Evolutionary conservation across 2,113 vertebrate species (phyloP).

Genomic region (Psophia crepitans): DNA sequence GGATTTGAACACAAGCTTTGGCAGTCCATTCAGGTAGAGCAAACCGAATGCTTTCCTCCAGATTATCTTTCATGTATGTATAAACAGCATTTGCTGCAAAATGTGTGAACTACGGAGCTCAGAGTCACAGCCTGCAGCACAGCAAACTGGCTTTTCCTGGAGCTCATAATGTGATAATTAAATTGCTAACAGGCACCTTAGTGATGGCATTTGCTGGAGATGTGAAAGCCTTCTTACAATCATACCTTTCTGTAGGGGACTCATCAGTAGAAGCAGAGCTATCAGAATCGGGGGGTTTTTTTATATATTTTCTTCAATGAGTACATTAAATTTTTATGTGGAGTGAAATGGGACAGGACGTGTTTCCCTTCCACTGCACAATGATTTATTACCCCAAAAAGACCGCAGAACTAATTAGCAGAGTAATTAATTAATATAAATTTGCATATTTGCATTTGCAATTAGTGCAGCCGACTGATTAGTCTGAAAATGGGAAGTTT

Average conservation of each 20-base stretch:
- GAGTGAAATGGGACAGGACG: slow-evolving; percentile 84
- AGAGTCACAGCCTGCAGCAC: slow-evolving; percentile 85
- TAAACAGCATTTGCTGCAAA: slow-evolving; percentile 72
- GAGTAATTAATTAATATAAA: slow-evolving; percentile 99
- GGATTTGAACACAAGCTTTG: neutral
- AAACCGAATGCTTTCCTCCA: neutral
- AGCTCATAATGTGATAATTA: slow-evolving; percentile 98
- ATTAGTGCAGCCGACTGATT: slow-evolving; percentile 99
- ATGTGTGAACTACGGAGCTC: slow-evolving; percentile 76
- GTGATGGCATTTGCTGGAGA: slow-evolving; percentile 81
- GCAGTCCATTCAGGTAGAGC: neutral
- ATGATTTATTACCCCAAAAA: slow-evolving; percentile 99
- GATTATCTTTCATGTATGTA: slow-evolving; percentile 52
- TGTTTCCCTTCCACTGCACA: slow-evolving; percentile 92
- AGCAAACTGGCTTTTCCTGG: slow-evolving; percentile 83
- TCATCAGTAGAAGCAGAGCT: slow-evolving; percentile 55
- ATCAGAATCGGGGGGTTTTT: slow-evolving; percentile 16
- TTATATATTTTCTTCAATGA: slow-evolving; percentile 76
- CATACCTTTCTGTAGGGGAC: slow-evolving; percentile 74
- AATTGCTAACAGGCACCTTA: slow-evolving; percentile 92
- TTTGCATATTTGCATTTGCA: slow-evolving; percentile 99
- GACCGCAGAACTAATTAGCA: slow-evolving; percentile 99
- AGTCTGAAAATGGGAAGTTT: slow-evolving; percentile 99
- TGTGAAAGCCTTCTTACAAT: slow-evolving; percentile 71
- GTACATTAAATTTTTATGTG: slow-evolving; percentile 89